Conservation (phyloP, 2,888 invertebrate genomes). For the Diabrotica balteata region DNA sequence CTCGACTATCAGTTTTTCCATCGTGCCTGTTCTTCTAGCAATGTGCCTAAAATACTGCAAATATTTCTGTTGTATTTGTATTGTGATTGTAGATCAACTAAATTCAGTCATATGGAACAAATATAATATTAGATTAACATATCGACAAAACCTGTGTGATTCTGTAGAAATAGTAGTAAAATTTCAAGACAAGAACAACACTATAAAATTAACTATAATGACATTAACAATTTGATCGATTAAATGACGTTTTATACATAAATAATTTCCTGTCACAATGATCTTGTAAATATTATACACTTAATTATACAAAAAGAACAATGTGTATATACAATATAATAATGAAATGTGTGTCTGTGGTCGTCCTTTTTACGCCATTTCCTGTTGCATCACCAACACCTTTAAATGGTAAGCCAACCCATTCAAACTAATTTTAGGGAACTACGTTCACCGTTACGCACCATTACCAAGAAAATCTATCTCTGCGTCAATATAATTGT, state of each 20-base stretch:
- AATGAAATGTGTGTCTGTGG: constrained; percentile 6
- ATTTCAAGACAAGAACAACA: too few relatives aligned
- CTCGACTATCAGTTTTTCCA: too few relatives aligned
- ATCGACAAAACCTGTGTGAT: too few relatives aligned
- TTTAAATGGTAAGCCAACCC: constrained; percentile 19
- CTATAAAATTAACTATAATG: background rate
- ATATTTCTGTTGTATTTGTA: too few relatives aligned
- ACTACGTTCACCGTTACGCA: background rate
- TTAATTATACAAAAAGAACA: constrained; percentile 5
- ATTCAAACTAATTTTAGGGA: constrained; percentile 1
- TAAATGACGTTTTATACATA: background rate
- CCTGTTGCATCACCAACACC: constrained; percentile 15
- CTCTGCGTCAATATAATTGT: background rate
- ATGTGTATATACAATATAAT: constrained; percentile 10
- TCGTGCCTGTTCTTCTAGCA: too few relatives aligned
- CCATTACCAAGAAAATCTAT: constrained; percentile 3
- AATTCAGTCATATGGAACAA: too few relatives aligned
- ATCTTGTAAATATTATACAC: constrained; percentile 10
- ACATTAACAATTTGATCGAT: background rate
- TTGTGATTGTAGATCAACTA: too few relatives aligned
- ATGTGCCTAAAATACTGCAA: too few relatives aligned
- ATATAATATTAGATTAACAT: too few relatives aligned
- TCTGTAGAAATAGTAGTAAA: too few relatives aligned
- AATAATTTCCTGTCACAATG: constrained; percentile 1
- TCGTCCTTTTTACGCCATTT: constrained; percentile 12